Evolutionary conservation across 2,888 invertebrate genomes (phyloP).

Genomic region (Allacma fusca): DNA sequence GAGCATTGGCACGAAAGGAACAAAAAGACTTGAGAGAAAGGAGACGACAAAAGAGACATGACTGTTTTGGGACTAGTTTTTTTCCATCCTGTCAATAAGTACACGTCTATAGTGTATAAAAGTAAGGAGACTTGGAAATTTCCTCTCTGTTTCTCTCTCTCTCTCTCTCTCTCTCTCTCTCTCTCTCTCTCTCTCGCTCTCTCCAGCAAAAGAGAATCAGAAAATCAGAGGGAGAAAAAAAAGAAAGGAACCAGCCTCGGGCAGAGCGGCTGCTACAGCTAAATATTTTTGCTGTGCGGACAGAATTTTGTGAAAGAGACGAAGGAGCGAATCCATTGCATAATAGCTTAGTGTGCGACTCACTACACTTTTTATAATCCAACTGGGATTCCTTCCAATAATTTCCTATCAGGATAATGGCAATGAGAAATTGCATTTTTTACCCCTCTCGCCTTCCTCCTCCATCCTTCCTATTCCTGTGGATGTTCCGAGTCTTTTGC

Average conservation of each 20-base stretch:
- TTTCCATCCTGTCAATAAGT: too few species aligned
- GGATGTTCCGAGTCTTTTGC: too few species aligned
- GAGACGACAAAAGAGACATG: too few species aligned
- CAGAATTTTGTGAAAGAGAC: slow-evolving; percentile 32
- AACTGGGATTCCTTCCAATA: slow-evolving; percentile 61
- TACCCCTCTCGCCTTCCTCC: slow-evolving; percentile 17
- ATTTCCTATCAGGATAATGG: slow-evolving; percentile 61
- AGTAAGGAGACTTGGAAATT: too few species aligned
- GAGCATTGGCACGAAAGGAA: slow-evolving; percentile 1
- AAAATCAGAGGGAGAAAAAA: background rate
- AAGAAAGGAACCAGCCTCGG: background rate
- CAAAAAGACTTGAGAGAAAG: background rate
- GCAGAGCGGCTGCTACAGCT: background rate
- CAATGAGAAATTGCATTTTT: slow-evolving; percentile 59
- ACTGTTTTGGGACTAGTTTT: too few species aligned
- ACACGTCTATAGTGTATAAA: too few species aligned
- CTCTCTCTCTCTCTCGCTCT: background rate
- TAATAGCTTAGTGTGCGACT: slow-evolving; percentile 39
- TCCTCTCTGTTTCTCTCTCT: background rate
- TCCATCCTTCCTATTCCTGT: too few species aligned
- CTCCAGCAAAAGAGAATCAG: too few species aligned
- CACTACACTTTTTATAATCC: slow-evolving; percentile 58
- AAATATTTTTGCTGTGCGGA: slow-evolving; percentile 42
- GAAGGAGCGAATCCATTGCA: slow-evolving; percentile 41
- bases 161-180: too few species aligned